Base-by-base conservation (phyloP, 2,113 vertebrate genomes). In the Numida meleagris region DNA sequence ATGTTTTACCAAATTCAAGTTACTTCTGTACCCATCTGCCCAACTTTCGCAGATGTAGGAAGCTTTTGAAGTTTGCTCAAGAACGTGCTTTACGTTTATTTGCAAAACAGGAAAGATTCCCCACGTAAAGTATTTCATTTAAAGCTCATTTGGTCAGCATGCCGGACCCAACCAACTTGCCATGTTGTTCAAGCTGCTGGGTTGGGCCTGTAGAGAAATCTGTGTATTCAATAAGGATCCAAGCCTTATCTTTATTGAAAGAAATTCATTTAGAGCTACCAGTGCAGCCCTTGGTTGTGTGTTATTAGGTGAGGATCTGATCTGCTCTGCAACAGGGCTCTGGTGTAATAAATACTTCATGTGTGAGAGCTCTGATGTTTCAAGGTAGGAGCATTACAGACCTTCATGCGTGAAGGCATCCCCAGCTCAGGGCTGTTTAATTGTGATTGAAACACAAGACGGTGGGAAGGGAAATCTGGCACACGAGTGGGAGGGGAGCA, bases 21-120 rank as follows among this genome's bases (percentile, higher is more conserved):
- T 66, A 1, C 33, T 83, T 81, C 51, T 46, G 4, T 67, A 34
- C 53, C 71, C 23, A 25, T 62, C 63, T 65, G 59, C 62, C 90
- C 51, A 4, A 17, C 4, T 51, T 91, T 45, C 6, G 31, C 45
- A 57, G 74, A 33, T 80, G 89, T 57, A 29, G 65, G 27, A 68
- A 80, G 12, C 84, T 68, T 94, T n/a, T 78, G 81, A 82, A 88
- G 87, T 42, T 91, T 31, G 57, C 84, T 94, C 82, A 59, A 42
- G 91, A 94, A 88, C 93, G 86, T 88, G 82, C 67, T 87, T 76
- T 57, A 29, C 7, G 21, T 85, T 67, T 20, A 40, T 70, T 20
- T 70, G 59, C n/a, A 5, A 81, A 72, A 65, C 82, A 48, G 79
- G 71, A 48, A 79, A 73, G 59, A 67, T 74, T 59, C 66, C 80